Base-by-base conservation (phyloP, 2,797 vertebrate species). In the Eidolon dupreanum region DNA sequence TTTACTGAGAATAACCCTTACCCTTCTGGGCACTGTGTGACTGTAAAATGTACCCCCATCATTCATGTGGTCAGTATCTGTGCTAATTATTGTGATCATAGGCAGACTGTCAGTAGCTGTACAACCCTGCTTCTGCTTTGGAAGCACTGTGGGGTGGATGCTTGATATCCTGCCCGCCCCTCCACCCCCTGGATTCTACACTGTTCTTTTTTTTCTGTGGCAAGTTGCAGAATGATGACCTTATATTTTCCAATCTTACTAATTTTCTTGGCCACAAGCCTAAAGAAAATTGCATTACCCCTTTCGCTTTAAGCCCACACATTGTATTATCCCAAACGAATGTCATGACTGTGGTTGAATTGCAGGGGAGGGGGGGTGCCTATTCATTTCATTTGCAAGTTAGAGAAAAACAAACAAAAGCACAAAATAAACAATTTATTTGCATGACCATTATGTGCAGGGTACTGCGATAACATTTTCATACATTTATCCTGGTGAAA, bases 221-320 rank as follows among this genome's bases (percentile, higher is more conserved):
- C 79, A 70, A 89, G 46, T 36, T 66, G 5, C 79, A 92, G 77
- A 57, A 66, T 49, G 88, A 70, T 55, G 88, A 65, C 46, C 90
- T 81, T 41, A 68, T 90, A 68, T 89, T 97, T 97, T 93, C 95
- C 85, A 92, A 0, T 55, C 38, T 88, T 77, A 0, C 51, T 78
- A 6, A 71, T 93, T 95, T 88, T 70, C 63, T 36, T 63, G 68
- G 70, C 79, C 9, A 53, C 59, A 33, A 43, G 86, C 5, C 1
- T 84, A 91, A 93, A 94, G 46, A 88, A 92, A 96, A 96, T 77
- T 74, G 84, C 94, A 89, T 92, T 61, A 1, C 88, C 87, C 43
- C 68, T 78, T 38, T 85, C 4, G 5, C 26, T 41, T 46, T 61
- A 70, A 86, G 73, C 36, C 84, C 59, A 68, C 36, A 9, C 61